Evolutionary conservation across 2,113 vertebrate species (phyloP), one percentile per base, ranked within the genome.

Genomic region (Rattus norvegicus): DNA sequence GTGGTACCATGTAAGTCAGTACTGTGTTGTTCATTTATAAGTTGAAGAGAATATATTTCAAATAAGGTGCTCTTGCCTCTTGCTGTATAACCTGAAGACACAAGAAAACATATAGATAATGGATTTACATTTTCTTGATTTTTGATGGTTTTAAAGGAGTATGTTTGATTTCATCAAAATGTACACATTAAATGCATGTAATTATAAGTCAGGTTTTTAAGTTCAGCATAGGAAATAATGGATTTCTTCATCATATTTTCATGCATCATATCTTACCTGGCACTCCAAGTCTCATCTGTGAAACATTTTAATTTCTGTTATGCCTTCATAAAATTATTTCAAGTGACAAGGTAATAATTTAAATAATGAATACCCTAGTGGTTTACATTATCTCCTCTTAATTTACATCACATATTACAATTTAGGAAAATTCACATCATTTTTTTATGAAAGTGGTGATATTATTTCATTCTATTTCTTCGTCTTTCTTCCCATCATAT

Each of bases 271-370:
- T n/a, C 65, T n/a, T 54, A 9, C 12, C 11, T 24, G 20, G 36
- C 14, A 54, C 7, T n/a, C 3, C 33, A 52, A 7, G 47, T 24
- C 11, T 67, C 20, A 56, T 88, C 28, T 56, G 6, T 3, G 11
- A 56, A 26, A 1, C 33, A 72, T 7, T 88, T 76, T 75, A 61
- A 59, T 69, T 14, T 54, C 30, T 63, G 14, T 75, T 63, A 73
- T 65, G 33, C 1, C 56, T 75, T 83, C 10, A 85, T 10, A 76
- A 56, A n/a, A 4, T 10, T 13, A 30, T 80, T 79, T 3, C 63
- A 95, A 93, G 39, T 86, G 22, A 85, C 80, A 67, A 87, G 91
- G 72, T 22, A 63, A 4, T 80, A 72, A 86, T 84, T 92, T 79
- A 65, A 80, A 88, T 52, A 81, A 39, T 26, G 7, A 88, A 52